Conservation (phyloP, 2,888 invertebrate species). For the Pristionchus japonicus region DNA sequence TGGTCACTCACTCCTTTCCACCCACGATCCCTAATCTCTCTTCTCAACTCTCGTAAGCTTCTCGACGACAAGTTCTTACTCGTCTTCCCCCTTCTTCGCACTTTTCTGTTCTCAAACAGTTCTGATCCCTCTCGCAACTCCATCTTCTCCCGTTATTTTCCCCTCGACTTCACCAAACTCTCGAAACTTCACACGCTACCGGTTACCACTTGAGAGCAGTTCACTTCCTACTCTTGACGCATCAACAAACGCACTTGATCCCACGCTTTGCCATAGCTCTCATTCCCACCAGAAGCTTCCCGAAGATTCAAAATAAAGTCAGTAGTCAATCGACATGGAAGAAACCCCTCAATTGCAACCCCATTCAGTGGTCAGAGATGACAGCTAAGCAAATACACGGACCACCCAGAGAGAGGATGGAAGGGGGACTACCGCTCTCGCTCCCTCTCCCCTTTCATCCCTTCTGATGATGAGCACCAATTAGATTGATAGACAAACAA, state of each 20-base stretch:
- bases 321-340: neutral
- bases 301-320: neutral
- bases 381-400: slow-evolving; percentile 20
- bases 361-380: slow-evolving; percentile 30
- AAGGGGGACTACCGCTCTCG: slow-evolving; percentile 16
- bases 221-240: slow-evolving; percentile 22
- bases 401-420: slow-evolving; percentile 35
- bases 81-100: neutral
- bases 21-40: neutral
- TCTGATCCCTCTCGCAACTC: neutral
- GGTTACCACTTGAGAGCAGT: slow-evolving; percentile 10
- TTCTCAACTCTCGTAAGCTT: neutral
- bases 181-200: slow-evolving; percentile 27
- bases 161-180: neutral
- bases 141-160: too few species aligned
- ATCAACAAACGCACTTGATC: neutral
- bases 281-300: neutral
- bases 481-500: neutral
- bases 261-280: neutral
- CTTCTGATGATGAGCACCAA: slow-evolving; percentile 9
- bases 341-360: slow-evolving; percentile 4
- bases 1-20: neutral
- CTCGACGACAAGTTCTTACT: neutral
- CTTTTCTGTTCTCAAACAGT: slow-evolving; percentile 17
- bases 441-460: neutral